Conservation (phyloP, 2,113 vertebrate genomes). For the Dissostichus mawsoni region DNA sequence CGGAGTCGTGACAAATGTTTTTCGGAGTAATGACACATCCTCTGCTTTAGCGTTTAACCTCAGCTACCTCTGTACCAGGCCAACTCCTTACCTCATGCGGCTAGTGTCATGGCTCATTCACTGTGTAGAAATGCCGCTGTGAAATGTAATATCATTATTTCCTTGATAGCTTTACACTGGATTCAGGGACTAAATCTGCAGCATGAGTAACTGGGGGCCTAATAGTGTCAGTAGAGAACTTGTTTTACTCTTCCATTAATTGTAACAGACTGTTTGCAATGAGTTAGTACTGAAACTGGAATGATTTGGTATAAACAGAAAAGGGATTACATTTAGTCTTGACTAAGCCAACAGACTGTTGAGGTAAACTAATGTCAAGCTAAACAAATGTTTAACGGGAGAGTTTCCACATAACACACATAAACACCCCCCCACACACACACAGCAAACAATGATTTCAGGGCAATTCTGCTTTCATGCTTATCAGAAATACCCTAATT, state of each 20-base stretch:
- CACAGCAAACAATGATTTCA: conserved; percentile 57
- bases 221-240: not conserved
- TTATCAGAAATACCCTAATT: conserved; percentile 80
- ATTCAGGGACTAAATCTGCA: conserved; percentile 39
- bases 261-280: conserved; percentile 41
- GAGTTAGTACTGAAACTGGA: conserved; percentile 40
- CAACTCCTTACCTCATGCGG: conserved; percentile 75
- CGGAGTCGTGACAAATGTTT: conserved; percentile 72
- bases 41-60: conserved; percentile 76
- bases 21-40: conserved; percentile 73
- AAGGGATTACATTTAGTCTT: conserved; percentile 46
- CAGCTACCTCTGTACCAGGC: conserved; percentile 60
- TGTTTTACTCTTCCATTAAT: conserved; percentile 18
- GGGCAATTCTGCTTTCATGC: conserved; percentile 64
- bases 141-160: conserved; percentile 69
- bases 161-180: conserved; percentile 46
- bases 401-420: conserved; percentile 52
- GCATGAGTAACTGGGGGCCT: conserved; percentile 35
- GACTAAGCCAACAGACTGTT: conserved; percentile 47
- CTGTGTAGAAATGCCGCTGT: conserved; percentile 50
- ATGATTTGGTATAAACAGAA: conserved; percentile 48
- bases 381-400: conserved; percentile 66
- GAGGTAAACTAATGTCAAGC: conserved; percentile 64
- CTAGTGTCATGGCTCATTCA: conserved; percentile 64
- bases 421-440: not conserved